Evolutionary conservation across 2,797 vertebrate genomes (phyloP).

Genomic region (Tinamus major): DNA sequence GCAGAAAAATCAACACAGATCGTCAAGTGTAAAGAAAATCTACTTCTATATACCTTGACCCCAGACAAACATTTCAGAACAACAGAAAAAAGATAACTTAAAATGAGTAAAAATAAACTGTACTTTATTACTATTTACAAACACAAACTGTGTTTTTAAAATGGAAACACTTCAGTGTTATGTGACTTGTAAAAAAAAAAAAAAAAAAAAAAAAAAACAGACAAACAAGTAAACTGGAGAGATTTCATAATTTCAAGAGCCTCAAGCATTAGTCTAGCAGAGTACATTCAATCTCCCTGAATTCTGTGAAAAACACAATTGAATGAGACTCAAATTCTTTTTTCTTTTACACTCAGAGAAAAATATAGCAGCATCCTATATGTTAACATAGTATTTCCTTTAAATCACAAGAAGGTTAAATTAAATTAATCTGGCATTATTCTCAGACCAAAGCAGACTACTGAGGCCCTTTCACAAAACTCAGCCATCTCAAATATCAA

Average conservation of each 20-base stretch:
- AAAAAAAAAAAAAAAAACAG: no score
- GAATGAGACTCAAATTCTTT: not conserved
- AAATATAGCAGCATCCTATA: not conserved
- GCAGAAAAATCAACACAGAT: rapidly evolving
- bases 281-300: not conserved
- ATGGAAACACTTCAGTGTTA: not conserved
- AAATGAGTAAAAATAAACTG: not conserved
- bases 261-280: not conserved
- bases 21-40: not conserved
- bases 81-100: not conserved
- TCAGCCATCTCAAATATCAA: not conserved
- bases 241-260: not conserved
- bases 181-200: not conserved
- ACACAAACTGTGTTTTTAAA: not conserved
- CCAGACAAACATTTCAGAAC: not conserved
- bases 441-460: not conserved
- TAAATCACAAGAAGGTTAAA: not conserved
- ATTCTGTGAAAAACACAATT: not conserved
- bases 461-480: not conserved
- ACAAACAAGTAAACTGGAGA: not conserved
- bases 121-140: not conserved
- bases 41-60: not conserved
- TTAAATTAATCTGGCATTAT: not conserved
- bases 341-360: not conserved
- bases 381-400: not conserved